phyloP scores from a whole-genome alignment of 2,113 vertebrate species.

The Hyla sarda region DNA sequence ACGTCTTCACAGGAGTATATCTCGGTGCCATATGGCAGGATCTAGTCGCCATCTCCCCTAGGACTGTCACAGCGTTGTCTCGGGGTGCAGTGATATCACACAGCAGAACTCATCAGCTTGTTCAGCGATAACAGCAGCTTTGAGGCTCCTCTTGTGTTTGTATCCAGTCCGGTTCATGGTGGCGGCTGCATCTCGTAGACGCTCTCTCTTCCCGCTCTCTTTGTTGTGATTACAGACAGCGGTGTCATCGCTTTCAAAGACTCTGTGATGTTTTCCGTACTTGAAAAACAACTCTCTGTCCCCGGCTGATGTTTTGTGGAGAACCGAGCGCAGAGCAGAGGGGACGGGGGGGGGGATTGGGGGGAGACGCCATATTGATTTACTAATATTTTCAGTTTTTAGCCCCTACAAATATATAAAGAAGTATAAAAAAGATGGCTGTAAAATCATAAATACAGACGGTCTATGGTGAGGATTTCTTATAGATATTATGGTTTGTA shows the following conservation, averaged over 20 bases:
- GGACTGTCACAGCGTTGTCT: neutral
- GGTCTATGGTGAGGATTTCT: neutral
- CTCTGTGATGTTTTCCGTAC: slow-evolving; percentile 29
- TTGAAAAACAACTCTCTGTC: slow-evolving; percentile 16
- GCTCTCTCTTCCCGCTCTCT: neutral
- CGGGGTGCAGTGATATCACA: neutral
- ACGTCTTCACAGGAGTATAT: neutral
- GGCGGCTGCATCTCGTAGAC: neutral
- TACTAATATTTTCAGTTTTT: neutral
- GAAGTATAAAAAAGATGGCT: neutral
- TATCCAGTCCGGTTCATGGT: neutral
- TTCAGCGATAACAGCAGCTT: slow-evolving; percentile 15
- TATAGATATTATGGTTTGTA: too few relatives aligned
- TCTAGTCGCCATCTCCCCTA: neutral
- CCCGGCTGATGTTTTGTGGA: slow-evolving; percentile 10
- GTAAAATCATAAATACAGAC: neutral
- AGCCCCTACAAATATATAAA: neutral
- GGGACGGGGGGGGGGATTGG: too few relatives aligned
- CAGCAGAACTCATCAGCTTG: slow-evolving; percentile 24
- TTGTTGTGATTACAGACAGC: slow-evolving; percentile 31
- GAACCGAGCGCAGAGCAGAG: neutral
- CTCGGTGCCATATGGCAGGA: slow-evolving; percentile 27
- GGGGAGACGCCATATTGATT: neutral
- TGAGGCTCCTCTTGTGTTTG: neutral
- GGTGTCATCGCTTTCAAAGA: slow-evolving; percentile 44